Base-by-base conservation (phyloP, 2,113 vertebrate genomes). In the Nansenia antarctica region DNA sequence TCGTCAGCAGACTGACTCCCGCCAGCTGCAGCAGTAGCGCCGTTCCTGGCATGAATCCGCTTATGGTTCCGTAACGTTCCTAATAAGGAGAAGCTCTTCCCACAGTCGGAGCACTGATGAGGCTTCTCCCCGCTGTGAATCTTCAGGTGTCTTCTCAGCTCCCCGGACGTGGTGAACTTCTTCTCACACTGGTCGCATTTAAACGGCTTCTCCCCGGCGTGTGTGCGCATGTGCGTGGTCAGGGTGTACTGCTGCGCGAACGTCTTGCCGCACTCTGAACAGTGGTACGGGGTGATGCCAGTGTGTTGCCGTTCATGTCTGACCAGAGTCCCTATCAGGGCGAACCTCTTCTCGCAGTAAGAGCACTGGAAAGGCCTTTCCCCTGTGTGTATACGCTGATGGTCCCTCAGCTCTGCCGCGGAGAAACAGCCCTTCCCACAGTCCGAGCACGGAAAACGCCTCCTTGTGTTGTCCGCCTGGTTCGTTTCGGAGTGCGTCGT, bases 81-180 rank as follows among this genome's bases (percentile, higher is more conserved):
- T 4, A 90, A 86, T 75, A 89, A 72, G 0, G 87, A 89, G 63
- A 94, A 94, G 26, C 88, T 91, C 71, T 92, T 90, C 22, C 92
- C 92, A 0, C 89, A 90, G 75, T 83, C 83, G 0, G 26, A 0
- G 75, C 89, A 90, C 26, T 75, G 78, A 76, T 90, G 88, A 8
- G 89, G 89, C 63, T 88, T 89, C 27, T 89, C 88, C 1, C 86
- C 86, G 0, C 87, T 89, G 78, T 90, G 89, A 29, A 89, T 87
- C 66, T 85, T 67, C 30, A 76, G 85, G 78, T 90, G 89, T 47
- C 89, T 70, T 24, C 86, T 79, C 1, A 86, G 89, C 66, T 89
- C 87, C 2, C 87, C 85, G 0, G 89, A 87, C 8, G 89, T 86
- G 0, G 89, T 85, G 3, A 90, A 89, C 2, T 86, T 84, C 66